phyloP scores from a whole-genome alignment of 2,797 vertebrate genomes.

The Crenichthys baileyi region DNA sequence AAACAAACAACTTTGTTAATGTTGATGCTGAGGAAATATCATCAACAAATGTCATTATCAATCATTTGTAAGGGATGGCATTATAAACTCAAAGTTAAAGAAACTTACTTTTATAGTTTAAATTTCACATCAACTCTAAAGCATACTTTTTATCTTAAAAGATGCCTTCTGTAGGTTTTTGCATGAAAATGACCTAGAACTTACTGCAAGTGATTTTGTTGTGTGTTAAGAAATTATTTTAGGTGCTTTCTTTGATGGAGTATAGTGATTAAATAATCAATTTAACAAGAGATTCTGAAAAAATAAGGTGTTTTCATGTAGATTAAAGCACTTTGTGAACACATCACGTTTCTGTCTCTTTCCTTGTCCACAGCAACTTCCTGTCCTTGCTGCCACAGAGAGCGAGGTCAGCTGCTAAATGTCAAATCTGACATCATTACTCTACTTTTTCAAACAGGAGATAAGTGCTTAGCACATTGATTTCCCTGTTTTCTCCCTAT shows the following conservation, averaged over 20 bases:
- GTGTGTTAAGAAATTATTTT: neutral
- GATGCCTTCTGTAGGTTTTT: neutral
- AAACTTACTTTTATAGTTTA: neutral
- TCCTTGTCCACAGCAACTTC: slow-evolving; percentile 17
- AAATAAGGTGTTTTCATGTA: neutral
- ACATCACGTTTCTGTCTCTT: slow-evolving; percentile 17
- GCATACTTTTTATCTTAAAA: neutral
- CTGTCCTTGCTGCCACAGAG: slow-evolving; percentile 33
- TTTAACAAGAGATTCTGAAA: neutral
- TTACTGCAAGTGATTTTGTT: neutral
- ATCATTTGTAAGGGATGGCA: neutral
- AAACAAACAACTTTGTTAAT: no score
- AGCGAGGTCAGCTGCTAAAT: slow-evolving; percentile 62
- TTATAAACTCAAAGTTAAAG: neutral
- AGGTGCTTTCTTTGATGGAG: neutral
- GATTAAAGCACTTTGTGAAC: neutral
- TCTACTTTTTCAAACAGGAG: slow-evolving; percentile 57
- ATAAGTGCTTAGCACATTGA: slow-evolving; percentile 61
- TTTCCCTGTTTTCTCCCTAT: slow-evolving; percentile 50
- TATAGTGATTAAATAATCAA: neutral
- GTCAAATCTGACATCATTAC: slow-evolving; percentile 56
- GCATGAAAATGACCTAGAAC: neutral
- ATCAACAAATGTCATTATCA: neutral
- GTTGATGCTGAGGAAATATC: neutral
- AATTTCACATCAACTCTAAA: neutral